Conservation (phyloP, 1,140 invertebrate species). For the Brachionus calyciflorus region DNA sequence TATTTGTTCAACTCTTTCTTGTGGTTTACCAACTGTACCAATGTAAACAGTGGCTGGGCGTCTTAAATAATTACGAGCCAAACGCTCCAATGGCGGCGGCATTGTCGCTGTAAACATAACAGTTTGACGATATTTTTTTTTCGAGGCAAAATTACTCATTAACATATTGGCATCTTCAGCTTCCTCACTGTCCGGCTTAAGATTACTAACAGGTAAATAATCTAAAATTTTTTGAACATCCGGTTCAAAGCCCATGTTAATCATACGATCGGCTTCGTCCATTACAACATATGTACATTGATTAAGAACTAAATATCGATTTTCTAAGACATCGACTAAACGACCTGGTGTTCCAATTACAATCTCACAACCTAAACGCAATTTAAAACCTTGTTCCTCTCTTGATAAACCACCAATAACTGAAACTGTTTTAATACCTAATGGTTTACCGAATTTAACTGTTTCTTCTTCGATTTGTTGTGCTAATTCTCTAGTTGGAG, state of each 20-base stretch:
- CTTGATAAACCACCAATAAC: slow-evolving; percentile 94
- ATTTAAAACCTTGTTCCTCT: slow-evolving; percentile 95
- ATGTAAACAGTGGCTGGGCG: slow-evolving; percentile 97
- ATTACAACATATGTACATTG: slow-evolving; percentile 76
- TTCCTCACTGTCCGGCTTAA: slow-evolving; percentile 96
- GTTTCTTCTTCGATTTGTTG: slow-evolving; percentile 99
- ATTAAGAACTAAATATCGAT: slow-evolving; percentile 90
- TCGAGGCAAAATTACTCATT: slow-evolving; percentile 81
- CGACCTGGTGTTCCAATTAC: slow-evolving; percentile 99
- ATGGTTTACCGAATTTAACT: slow-evolving; percentile 88
- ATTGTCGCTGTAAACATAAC: slow-evolving; percentile 99
- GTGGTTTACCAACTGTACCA: slow-evolving; percentile 94
- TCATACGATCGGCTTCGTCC: slow-evolving; percentile 91
- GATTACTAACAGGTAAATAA: slow-evolving; percentile 95
- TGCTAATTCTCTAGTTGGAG: slow-evolving; percentile 95
- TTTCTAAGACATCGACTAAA: slow-evolving; percentile 97
- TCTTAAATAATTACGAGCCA: slow-evolving; percentile 88
- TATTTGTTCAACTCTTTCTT: slow-evolving; percentile 94
- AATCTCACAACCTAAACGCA: slow-evolving; percentile 96
- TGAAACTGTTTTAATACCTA: slow-evolving; percentile 92
- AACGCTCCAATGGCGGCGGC: slow-evolving; percentile 91
- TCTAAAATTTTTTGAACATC: slow-evolving; percentile 97
- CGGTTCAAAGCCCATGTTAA: slow-evolving; percentile 98
- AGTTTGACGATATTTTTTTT: slow-evolving; percentile 93
- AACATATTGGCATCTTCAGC: slow-evolving; percentile 84